Conservation (phyloP, 2,797 vertebrate species). For the Microhierax caerulescens region DNA sequence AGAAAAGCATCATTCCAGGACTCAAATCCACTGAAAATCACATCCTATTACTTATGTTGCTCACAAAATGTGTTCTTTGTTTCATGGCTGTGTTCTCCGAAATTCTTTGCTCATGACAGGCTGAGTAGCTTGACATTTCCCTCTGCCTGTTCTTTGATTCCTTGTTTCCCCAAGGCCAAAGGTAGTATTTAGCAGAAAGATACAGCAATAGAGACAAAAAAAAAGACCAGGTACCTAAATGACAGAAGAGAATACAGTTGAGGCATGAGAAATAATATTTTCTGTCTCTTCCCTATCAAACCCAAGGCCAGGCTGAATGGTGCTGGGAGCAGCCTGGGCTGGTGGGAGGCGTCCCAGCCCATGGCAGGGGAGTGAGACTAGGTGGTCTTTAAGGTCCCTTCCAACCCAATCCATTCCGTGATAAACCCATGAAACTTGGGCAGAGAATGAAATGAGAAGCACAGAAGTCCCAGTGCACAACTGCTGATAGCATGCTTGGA, state of each 20-base stretch:
- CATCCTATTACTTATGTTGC: not conserved
- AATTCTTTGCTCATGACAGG: not conserved
- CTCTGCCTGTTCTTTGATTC: fast-evolving
- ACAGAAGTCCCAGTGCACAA: not conserved
- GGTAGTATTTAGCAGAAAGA: not conserved
- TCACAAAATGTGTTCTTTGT: not conserved
- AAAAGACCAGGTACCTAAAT: not conserved
- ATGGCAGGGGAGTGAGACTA: too few species aligned
- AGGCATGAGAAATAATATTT: not conserved
- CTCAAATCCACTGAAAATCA: fast-evolving
- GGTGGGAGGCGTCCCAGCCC: too few species aligned
- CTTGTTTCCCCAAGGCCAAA: fast-evolving
- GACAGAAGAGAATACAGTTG: not conserved
- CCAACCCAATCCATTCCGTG: too few species aligned
- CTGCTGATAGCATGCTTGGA: not conserved
- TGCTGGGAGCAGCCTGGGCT: too few species aligned
- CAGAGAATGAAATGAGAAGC: fast-evolving
- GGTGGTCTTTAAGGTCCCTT: too few species aligned
- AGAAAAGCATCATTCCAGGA: not conserved
- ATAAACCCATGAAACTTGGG: fast-evolving
- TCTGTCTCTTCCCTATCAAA: not conserved
- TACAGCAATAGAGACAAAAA: not conserved
- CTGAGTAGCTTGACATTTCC: not conserved
- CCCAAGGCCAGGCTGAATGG: too few species aligned
- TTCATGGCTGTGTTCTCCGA: not conserved